These are phyloP conservation scores for Mustelus asterias DNA, from an alignment of 2,113 vertebrate species.

Conservation along the genomic window DNA sequence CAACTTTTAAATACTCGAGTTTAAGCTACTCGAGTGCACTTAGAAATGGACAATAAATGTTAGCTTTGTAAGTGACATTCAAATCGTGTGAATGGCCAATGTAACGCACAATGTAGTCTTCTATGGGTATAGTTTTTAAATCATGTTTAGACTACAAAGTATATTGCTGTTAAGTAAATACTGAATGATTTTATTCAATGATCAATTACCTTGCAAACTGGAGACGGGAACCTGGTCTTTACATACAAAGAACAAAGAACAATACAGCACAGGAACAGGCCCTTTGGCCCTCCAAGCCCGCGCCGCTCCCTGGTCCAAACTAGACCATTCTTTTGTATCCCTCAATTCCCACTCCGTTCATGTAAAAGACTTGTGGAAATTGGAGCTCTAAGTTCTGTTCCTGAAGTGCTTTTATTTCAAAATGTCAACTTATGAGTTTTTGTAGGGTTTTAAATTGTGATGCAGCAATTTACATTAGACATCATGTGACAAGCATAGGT, in stretches of 20 bases:
- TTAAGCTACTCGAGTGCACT: neutral
- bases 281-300: too few relatives aligned
- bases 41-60: neutral
- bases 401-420: neutral
- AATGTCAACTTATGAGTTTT: neutral
- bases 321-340: too few relatives aligned
- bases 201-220: neutral
- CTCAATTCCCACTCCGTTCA: too few relatives aligned
- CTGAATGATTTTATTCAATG: neutral
- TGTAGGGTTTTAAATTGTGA: neutral
- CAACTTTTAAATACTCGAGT: neutral
- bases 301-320: too few relatives aligned
- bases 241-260: too few relatives aligned
- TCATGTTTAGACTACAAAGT: neutral
- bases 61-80: neutral
- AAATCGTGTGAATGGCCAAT: neutral
- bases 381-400: neutral
- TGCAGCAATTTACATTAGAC: neutral
- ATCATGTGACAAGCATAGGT: neutral
- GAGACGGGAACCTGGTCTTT: neutral
- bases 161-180: neutral
- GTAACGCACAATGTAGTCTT: neutral
- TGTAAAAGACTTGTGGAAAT: neutral
- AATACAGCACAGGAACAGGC: too few relatives aligned
- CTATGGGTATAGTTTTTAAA: neutral